Base-by-base conservation (phyloP, 2,113 vertebrate species). In the Gavia stellata region DNA sequence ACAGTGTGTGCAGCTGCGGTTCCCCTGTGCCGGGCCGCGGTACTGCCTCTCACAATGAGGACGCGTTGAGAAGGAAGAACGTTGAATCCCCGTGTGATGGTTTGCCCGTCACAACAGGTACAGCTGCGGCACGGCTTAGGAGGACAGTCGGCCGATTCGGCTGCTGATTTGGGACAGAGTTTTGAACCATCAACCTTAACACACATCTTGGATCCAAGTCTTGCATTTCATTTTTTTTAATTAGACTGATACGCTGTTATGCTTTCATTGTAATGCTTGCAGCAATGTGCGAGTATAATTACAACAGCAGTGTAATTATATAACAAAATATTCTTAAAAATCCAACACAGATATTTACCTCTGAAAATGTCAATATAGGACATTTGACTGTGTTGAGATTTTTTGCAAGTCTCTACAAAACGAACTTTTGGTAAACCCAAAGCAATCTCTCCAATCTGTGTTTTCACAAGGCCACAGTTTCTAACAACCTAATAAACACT, bases 51-150 rank as follows among this genome's bases (percentile, higher is more conserved):
- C 1, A 1, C 34, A 28, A 40, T 15, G 62, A 72, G 25, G 31
- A 33, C 3, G 7, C 8, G 0, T 24, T 47, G 31, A 62, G 42
- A 29, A 88, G 8, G n/a, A 72, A 40, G n/a, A 58, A n/a, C 16
- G 3, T 49, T 62, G 58, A 90, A 75, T 24, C 12, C 21, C 15
- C 10, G 55, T 10, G 3, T 8, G 42, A 70, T 20, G 56, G 42
- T 52, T 79, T 71, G 36, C 12, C 47, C 38, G 55, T 34, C 29
- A 33, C 52, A 47, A 3, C 8, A n/a, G 71, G 33, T 21, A 40
- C 28, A 49, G 61, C 42, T 44, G 28, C 5, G 9, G 24, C 23
- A 62, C 0, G 0, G 31, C 26, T 50, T 55, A 63, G 31, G 79
- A 63, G 31, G 79, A 66, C 25, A 29, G 34, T 8, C 3, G 4